These are phyloP conservation scores for Polyploca ridens DNA, from an alignment of 2,888 invertebrate species.

Conservation along the genomic window DNA sequence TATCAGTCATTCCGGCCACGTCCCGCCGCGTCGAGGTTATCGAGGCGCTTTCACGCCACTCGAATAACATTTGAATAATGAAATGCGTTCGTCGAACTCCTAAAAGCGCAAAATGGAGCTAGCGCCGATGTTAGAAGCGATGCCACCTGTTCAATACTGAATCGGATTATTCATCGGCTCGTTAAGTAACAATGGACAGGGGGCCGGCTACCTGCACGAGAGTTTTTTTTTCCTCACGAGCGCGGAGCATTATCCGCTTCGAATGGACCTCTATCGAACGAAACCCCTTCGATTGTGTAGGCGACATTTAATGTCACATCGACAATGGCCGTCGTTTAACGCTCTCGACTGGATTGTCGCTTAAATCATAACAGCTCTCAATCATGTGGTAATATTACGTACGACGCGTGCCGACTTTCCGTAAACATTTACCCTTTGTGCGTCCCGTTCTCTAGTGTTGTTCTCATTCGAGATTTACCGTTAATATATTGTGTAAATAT, in stretches of 20 bases:
- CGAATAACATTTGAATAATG: slow-evolving; percentile 80
- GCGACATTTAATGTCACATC: slow-evolving; percentile 64
- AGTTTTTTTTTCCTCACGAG: slow-evolving; percentile 30
- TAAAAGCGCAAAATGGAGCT: slow-evolving; percentile 69
- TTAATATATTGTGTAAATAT: slow-evolving; percentile 63
- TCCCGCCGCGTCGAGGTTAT: slow-evolving; percentile 67
- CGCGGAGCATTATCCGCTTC: slow-evolving; percentile 47
- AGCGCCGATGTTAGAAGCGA: slow-evolving; percentile 47
- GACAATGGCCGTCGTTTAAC: slow-evolving; percentile 68
- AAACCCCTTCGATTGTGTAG: slow-evolving; percentile 66
- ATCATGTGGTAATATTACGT: slow-evolving; percentile 53
- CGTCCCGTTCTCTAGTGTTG: slow-evolving; percentile 47
- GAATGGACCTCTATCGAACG: slow-evolving; percentile 41
- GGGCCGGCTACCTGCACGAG: slow-evolving; percentile 63
- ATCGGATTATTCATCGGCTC: slow-evolving; percentile 61
- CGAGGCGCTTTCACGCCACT: slow-evolving; percentile 77
- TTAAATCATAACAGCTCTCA: slow-evolving; percentile 69
- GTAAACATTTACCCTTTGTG: slow-evolving; percentile 62
- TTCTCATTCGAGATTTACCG: slow-evolving; percentile 54
- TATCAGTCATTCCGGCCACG: slow-evolving; percentile 73
- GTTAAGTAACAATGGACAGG: slow-evolving; percentile 73
- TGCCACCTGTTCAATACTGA: slow-evolving; percentile 65
- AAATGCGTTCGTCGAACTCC: slow-evolving; percentile 75
- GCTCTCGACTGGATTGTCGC: slow-evolving; percentile 52
- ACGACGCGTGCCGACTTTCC: slow-evolving; percentile 61